Base-by-base conservation (phyloP, 2,888 invertebrate species). In the Acleris emargana region DNA sequence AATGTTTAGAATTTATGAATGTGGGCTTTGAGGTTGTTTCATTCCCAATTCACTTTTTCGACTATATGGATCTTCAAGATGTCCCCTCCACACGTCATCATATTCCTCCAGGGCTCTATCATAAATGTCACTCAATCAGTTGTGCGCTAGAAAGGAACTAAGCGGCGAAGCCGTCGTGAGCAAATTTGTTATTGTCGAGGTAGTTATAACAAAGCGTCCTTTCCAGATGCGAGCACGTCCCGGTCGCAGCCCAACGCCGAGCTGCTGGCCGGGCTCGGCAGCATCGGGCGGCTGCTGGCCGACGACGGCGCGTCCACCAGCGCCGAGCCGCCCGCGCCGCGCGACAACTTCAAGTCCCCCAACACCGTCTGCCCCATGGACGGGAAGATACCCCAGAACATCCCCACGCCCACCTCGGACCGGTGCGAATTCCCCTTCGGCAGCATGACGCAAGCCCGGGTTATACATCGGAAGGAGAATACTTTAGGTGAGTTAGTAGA, bases 381-480 rank as follows among this genome's bases (percentile, higher is more conserved):
- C 81, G 95, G 96, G 75, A 96, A 96, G 88, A 88, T 93, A 76
- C 92, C 94, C 74, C 93, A 92, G 73, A 93, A 89, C 84, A 92
- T 93, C 76, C 94, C 86, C 87, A 94, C 88, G 68, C 92, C 91
- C 47, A 81, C 87, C 18, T 80, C 89, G 90, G 96, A 84, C 93
- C 95, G 83, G 1, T 91, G 94, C 79, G 94, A 94, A 80, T 97
- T 95, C 89, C 97, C 97, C 50, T 97, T 97, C 85, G 96, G 97
- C 78, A 97, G 97, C 86, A 97, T 98, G 97, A 97, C 97, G 54
- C 96, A 97, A 81, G 96, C 96, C 69, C 95, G 97, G 84, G 97
- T 97, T 58, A 96, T 97, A 88, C 97, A 97, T 79, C 94, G 95
- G 78, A 94, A 96, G 78, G 96, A 94, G 81, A 93, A 94, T 71